Base-by-base conservation (phyloP, 92 coral and sea anemone species). In the Bergia sp. region DNA sequence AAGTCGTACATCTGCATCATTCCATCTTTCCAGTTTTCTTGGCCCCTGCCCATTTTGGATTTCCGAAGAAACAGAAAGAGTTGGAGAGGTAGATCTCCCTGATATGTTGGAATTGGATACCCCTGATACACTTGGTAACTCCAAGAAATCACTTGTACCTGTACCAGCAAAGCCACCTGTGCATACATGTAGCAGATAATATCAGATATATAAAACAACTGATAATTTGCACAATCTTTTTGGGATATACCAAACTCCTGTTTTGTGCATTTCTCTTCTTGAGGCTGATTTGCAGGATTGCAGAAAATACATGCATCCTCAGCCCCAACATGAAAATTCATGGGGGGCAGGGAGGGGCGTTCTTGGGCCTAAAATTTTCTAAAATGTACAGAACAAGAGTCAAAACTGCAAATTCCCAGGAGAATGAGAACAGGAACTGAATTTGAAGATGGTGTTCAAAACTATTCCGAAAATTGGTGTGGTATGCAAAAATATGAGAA, bases 21-120 rank as follows among this genome's bases (percentile, higher is more conserved):
- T 55, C 91, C 89, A 91, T 85, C 89, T 44, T 47, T 85, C 86
- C 11, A 89, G n/a, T n/a, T 53, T 76, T 74, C 80, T 43, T 76
- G 0, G 47, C 80, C 80, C 80, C 80, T 76, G 80, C 80, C 47
- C 80, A 76, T 76, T 37, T 76, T 76, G 80, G 55, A 76, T 76
- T 76, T 42, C 80, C 21, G 57, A 76, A 76, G 57, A 15, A 76
- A 76, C 47, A 21, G 80, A 76, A 76, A 41, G 80, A 76, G 80
- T 76, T 47, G 57, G 53, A 9, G 53, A 41, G 36, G 80, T 76
- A 76, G 80, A 41, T 76, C 80, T 76, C 57, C 80, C 55, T 42
- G 80, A 18, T 76, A 76, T 43, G 9, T 40, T n/a, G 44, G 55
- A 21, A 43, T 73, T 73, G 77, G 77, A 73, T 73, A 13, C 43